Evolutionary conservation across 2,888 invertebrate species (phyloP), one percentile per base, ranked within the genome.

Genomic region (Nomada lathburiana): DNA sequence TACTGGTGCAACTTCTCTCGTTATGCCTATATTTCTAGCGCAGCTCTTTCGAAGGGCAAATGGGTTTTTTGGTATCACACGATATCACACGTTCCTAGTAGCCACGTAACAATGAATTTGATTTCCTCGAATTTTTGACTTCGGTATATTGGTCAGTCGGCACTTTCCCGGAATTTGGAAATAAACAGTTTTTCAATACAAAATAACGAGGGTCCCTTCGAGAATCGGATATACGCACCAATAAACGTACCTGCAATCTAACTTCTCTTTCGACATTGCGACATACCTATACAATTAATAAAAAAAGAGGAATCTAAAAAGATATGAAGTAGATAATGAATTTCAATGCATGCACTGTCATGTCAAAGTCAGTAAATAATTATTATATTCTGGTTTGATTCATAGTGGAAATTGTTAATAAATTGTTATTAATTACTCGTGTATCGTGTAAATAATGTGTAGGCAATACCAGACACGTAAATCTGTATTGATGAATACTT

Each of bases 31-130:
- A 18, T 50, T 68, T 68, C 60, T 60, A 42, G 59, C 74, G 59
- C 74, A 75, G 74, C 74, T 75, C 60, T 75, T 60, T 60, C 26
- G n/a, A 75, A 68, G 60, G 60, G 52, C 68, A 53, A 75, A 68
- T 42, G 52, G 74, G 68, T 68, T 75, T 75, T 68, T 44, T n/a
- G n/a, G 26, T 26, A 26, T 26, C 26, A 26, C 26, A 26, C 26
- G 67, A 75, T 68, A 60, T 75, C 44, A 44, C 60, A 75, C 44
- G 68, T 75, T 68, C 68, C 42, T 60, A 68, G 36, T n/a, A 68
- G 10, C 42, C 59, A 60, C 68, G 26, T n/a, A 60, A 42, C 60
- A 60, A 60, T 75, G 52, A 68, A 75, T 67, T 75, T 60, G 59
- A 67, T 75, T 75, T 68, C 44, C 4, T 36, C 68, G n/a, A 18